Percentiles rank a stretch among this genome's conserved stretches.
These are phyloP conservation scores for Linnaemya vulpina DNA, from an alignment of 2,888 invertebrate genomes.

Conservation along the genomic window DNA sequence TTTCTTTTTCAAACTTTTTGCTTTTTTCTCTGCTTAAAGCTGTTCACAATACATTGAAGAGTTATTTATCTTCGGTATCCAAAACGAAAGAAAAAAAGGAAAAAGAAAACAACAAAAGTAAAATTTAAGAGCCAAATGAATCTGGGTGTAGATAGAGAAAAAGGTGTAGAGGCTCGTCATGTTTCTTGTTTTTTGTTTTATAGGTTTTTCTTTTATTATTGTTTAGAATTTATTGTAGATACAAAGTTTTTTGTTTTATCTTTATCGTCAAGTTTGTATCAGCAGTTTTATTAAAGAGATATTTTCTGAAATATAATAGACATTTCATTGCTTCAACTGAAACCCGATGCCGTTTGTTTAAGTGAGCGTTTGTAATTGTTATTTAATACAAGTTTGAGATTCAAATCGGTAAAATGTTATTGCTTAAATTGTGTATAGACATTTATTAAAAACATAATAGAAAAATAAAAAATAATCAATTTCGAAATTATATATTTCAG, in stretches of 20 bases:
- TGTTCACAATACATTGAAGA: slow-evolving; percentile 65
- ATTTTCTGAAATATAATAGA: not conserved
- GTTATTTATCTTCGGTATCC: slow-evolving; percentile 62
- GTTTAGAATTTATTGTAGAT: slow-evolving; percentile 43
- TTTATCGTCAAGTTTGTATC: slow-evolving; percentile 19
- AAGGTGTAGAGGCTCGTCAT: slow-evolving; percentile 42
- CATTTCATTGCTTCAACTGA: not conserved
- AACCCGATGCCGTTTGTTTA: not conserved
- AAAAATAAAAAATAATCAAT: too few species aligned
- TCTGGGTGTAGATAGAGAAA: slow-evolving; percentile 41
- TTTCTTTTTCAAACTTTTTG: not conserved
- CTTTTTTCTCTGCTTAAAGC: slow-evolving; percentile 10
- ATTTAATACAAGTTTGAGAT: not conserved
- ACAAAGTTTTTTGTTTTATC: slow-evolving; percentile 47
- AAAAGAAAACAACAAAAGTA: too few species aligned
- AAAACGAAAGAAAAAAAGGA: slow-evolving; percentile 19
- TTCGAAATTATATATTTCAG: too few species aligned
- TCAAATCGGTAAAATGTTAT: not conserved
- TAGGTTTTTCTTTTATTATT: slow-evolving; percentile 12
- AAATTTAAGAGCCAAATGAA: slow-evolving; percentile 2
- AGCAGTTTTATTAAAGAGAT: slow-evolving; percentile 36
- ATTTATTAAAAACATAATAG: too few species aligned
- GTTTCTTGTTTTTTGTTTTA: not conserved
- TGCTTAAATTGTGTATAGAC: too few species aligned
- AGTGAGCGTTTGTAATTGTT: not conserved